Percentiles rank a stretch among this genome's conserved stretches.
These are phyloP conservation scores for Vanessa tameamea DNA, from an alignment of 1,140 invertebrate genomes.

Conservation along the genomic window DNA sequence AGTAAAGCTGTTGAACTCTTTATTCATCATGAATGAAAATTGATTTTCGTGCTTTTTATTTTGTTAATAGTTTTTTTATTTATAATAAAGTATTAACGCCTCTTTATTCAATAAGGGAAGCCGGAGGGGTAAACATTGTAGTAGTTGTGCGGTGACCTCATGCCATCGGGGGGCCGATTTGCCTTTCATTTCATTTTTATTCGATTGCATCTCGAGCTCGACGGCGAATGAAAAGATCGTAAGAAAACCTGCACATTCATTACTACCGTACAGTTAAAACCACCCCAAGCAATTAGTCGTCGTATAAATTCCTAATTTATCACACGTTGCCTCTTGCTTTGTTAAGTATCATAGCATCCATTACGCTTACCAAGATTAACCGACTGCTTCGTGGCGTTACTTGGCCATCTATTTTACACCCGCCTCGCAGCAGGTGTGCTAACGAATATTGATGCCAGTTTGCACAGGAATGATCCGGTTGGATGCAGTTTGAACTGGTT, in stretches of 20 bases:
- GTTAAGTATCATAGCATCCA: constrained; percentile 2
- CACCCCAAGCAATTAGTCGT: neutral
- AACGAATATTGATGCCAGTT: constrained; percentile 5
- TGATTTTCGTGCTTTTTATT: no score
- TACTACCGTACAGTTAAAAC: neutral
- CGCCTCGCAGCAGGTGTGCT: constrained; percentile 1
- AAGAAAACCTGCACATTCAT: neutral
- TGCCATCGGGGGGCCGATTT: no score
- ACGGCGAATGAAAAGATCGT: no score
- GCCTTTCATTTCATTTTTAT: no score
- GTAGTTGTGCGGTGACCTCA: no score
- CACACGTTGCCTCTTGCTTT: neutral
- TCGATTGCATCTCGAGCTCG: no score
- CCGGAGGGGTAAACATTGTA: no score
- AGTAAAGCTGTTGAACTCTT: no score
- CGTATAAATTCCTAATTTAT: neutral
- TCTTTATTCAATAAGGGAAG: no score
- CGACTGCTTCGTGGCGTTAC: neutral
- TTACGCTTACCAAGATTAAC: constrained; percentile 7
- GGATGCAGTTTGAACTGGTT: constrained; percentile 5
- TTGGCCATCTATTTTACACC: constrained; percentile 1
- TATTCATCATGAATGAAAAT: no score
- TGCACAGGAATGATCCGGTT: neutral
- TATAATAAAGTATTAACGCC: no score
- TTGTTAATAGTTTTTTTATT: no score